These are phyloP conservation scores for Lasius platythorax DNA, from an alignment of 2,888 invertebrate genomes.

Conservation along the genomic window DNA sequence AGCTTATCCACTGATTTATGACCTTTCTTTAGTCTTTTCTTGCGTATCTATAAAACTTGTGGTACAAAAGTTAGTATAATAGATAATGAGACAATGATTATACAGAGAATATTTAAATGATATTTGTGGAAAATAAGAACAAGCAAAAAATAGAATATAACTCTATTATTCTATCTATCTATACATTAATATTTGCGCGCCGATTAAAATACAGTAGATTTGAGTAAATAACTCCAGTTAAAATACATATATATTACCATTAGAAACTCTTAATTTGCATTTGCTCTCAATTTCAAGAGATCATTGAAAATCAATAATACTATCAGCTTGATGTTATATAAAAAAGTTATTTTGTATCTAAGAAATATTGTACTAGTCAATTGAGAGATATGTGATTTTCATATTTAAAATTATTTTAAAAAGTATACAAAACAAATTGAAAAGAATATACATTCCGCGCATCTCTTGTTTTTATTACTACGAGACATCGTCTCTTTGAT, in stretches of 20 bases:
- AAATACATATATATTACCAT: not conserved
- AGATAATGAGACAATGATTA: conserved; percentile 20
- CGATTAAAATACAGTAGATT: not conserved
- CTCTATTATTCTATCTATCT: too few relatives aligned
- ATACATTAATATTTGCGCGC: not conserved
- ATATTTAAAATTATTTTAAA: not conserved
- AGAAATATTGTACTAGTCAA: not conserved
- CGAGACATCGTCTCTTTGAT: not conserved
- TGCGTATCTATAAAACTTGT: not conserved
- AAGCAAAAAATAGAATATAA: not conserved
- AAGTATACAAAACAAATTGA: not conserved
- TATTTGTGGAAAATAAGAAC: not conserved
- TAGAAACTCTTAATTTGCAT: not conserved
- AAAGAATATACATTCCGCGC: not conserved
- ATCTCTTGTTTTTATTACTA: not conserved
- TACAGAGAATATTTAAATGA: not conserved
- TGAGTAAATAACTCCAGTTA: conserved; percentile 5
- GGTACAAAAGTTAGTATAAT: not conserved
- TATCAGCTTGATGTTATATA: not conserved
- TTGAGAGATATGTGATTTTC: not conserved
- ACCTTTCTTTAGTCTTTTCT: not conserved
- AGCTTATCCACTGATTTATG: conserved; percentile 23
- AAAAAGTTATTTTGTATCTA: not conserved
- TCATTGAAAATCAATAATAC: not conserved
- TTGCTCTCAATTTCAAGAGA: not conserved